Base-by-base conservation (phyloP, 2,113 vertebrate genomes). In the Onychostoma macrolepis region DNA sequence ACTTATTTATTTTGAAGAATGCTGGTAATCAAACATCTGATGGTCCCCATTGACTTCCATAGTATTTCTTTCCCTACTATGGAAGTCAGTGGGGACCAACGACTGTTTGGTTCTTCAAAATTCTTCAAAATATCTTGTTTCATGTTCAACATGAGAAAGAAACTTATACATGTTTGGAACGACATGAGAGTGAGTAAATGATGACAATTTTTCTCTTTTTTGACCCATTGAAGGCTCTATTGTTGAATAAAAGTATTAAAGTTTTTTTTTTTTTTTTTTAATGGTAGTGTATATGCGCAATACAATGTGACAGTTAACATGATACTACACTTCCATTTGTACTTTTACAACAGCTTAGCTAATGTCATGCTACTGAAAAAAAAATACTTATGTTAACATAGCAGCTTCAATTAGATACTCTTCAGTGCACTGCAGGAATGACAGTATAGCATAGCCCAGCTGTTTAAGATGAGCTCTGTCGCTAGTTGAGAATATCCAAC, bases 381-480 rank as follows among this genome's bases (percentile, higher is more conserved):
- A 71, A 76, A 45, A 67, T 0, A n/a, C 9, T 12, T 72, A 41
- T 24, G 36, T 41, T 72, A 72, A 41, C 69, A 41, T 41, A 72
- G 33, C 69, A 38, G 41, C 69, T 72, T 72, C 21, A 38, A 24
- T 72, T 72, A 76, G 72, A n/a, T 45, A 28, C 38, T 76, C 72
- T 4, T 75, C 72, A 75, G 72, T 45, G 38, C 33, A 41, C 69
- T 41, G 69, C 19, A 41, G 69, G 33, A 72, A 45, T 45, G n/a
- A 45, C 12, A 76, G 41, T 45, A 48, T 26, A 76, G 72, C 3
- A n/a, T 17, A 45, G 72, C 38, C 72, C 72, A 76, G 67, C 82
- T 87, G 83, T 83, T 85, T 88, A 88, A 87, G 89, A 63, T 63
- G 12, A 45, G 19, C 24, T 19, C 84, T 48, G 21, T 30, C 19